phyloP scores from a whole-genome alignment of 1,140 invertebrate species.

The Zophobas morio region DNA sequence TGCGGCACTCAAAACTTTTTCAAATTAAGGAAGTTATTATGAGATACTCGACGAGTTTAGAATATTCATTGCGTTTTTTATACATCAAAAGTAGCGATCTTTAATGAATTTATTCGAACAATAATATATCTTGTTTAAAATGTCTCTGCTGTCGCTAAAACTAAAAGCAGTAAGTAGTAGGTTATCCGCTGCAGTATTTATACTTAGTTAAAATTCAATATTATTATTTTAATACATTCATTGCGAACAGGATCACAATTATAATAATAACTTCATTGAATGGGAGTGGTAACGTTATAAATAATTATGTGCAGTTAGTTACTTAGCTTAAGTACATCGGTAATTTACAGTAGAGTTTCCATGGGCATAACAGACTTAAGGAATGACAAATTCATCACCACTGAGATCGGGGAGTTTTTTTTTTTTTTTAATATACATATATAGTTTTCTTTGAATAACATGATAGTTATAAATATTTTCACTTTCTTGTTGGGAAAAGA shows the following conservation, averaged over 20 bases:
- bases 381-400: too few relatives aligned
- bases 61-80: conserved; percentile 18
- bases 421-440: too few relatives aligned
- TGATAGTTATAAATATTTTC: too few relatives aligned
- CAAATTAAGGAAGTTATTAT: conserved; percentile 25
- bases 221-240: conserved; percentile 36
- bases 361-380: too few relatives aligned
- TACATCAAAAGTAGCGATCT: conserved; percentile 29
- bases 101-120: conserved; percentile 23
- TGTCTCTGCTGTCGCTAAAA: conserved; percentile 33
- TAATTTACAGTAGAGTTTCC: too few relatives aligned
- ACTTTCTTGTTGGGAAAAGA: too few relatives aligned
- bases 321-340: neutral
- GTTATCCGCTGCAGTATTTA: conserved; percentile 30
- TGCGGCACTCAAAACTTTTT: too few relatives aligned
- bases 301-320: conserved; percentile 35
- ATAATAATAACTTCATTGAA: conserved; percentile 22
- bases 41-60: conserved; percentile 25
- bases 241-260: conserved; percentile 39
- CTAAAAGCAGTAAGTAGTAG: conserved; percentile 28
- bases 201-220: conserved; percentile 39
- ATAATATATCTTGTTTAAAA: conserved; percentile 24
- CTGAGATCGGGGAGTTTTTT: too few relatives aligned
- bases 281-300: conserved; percentile 30
- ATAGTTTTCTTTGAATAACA: too few relatives aligned